Percentiles rank a stretch among this genome's conserved stretches.
phyloP scores from a whole-genome alignment of 2,797 vertebrate species.

The Myotis myotis region DNA sequence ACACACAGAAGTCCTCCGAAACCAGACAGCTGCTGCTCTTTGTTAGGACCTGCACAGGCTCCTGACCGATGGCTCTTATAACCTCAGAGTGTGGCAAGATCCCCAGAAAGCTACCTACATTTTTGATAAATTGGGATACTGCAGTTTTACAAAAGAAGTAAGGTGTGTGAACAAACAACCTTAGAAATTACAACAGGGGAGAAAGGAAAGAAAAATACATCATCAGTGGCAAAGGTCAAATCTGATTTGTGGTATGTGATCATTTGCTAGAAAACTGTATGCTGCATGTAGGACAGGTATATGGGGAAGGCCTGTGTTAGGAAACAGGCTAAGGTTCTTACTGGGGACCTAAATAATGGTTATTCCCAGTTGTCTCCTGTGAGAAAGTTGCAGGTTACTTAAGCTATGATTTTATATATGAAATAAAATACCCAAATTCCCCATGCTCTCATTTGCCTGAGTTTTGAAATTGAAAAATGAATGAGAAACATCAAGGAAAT shows the following conservation, averaged over 20 bases:
- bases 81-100: neutral
- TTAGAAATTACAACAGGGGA: neutral
- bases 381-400: constrained; percentile 1
- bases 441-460: constrained; percentile 32
- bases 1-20: neutral
- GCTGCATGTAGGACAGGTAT: neutral
- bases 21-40: neutral
- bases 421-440: constrained; percentile 16
- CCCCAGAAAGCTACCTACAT: neutral
- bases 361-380: neutral
- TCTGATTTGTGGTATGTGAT: neutral
- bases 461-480: constrained; percentile 57
- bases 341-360: neutral
- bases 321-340: neutral
- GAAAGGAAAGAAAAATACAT: neutral
- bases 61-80: neutral
- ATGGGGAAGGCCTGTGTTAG: neutral
- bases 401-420: constrained; percentile 14
- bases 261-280: neutral
- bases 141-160: neutral
- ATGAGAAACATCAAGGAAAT: neutral
- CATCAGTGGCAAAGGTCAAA: neutral
- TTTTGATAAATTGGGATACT: neutral
- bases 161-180: neutral
- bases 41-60: neutral